phyloP scores from a whole-genome alignment of 2,888 invertebrate species.

The Hofmannophila pseudospretella region DNA sequence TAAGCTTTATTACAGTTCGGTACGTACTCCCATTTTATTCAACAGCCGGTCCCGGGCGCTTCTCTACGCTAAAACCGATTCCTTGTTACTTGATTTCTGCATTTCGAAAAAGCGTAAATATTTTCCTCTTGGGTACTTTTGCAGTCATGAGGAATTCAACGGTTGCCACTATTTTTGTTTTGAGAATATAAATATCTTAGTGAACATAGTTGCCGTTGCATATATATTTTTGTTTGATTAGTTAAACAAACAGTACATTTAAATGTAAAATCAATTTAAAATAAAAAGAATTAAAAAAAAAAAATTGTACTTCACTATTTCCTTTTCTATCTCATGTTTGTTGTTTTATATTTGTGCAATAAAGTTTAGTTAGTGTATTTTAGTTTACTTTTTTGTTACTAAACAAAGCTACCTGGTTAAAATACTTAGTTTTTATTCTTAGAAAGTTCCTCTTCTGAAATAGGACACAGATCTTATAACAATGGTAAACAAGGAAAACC shows the following conservation, averaged over 20 bases:
- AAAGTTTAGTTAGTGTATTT: too few relatives aligned
- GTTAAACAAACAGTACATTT: too few relatives aligned
- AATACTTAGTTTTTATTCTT: not conserved
- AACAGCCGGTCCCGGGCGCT: conserved; percentile 58
- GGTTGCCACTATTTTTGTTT: conserved; percentile 15
- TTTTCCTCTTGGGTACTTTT: conserved; percentile 71
- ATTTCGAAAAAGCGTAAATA: conserved; percentile 76
- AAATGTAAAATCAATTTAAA: too few relatives aligned
- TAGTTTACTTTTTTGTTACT: too few relatives aligned
- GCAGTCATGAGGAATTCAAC: conserved; percentile 62
- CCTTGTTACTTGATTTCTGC: conserved; percentile 77
- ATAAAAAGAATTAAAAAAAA: too few relatives aligned
- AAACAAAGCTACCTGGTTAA: too few relatives aligned
- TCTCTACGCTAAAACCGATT: conserved; percentile 72
- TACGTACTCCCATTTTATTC: conserved; percentile 60
- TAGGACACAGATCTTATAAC: too few relatives aligned
- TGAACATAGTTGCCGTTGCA: not conserved
- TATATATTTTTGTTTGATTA: too few relatives aligned
- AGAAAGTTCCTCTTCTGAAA: not conserved
- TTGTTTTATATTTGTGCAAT: too few relatives aligned
- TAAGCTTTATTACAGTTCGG: conserved; percentile 58
- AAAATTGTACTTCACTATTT: too few relatives aligned
- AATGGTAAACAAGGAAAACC: not conserved
- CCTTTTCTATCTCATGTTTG: too few relatives aligned
- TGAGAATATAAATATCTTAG: not conserved